Base-by-base conservation (phyloP, 2,888 invertebrate species). In the Tetanocera ferruginea region DNA sequence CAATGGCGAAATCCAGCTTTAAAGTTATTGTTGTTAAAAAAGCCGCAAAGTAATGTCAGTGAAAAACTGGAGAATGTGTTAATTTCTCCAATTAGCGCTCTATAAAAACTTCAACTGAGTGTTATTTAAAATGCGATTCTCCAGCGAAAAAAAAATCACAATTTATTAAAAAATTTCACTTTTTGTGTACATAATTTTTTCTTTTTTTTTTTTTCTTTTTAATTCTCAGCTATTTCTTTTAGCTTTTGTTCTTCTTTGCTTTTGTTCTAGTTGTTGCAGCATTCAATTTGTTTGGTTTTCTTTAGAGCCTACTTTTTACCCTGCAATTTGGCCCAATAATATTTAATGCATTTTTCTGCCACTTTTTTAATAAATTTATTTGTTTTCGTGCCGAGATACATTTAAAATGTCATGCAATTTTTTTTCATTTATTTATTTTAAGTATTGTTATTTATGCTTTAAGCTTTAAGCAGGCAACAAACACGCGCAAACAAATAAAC, bases 1-100 rank as follows among this genome's bases (percentile, higher is more conserved):
- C 83, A 80, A 83, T 87, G 81, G 85, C 82, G 84, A 85, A 85
- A 86, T 87, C 85, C 87, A 87, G 80, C 74, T 80, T 81, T 5
- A 60, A 31, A 60, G 67, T 11, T 37, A 55, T 25, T 64, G 52
- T 37, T 73, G 52, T 67, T 19, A 14, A 60, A 60, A 5, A 60
- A 60, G 14, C 25, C 43, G 43, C 11, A 43, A 11, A 43, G 43
- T 43, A 43, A 43, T 43, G 43, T 43, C 14, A 43, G 6, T 43
- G 14, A 43, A 43, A 43, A 43, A 14, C 43, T 14, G 43, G 43
- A 43, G 11, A 43, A 14, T 43, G 43, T 43, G 43, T 43, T 43
- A 43, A 43, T 43, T 43, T 43, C 43, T 43, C 43, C 14, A 43
- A 43, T 43, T 43, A 43, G 43, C 43, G 14, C 43, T 1, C 5